phyloP scores from a whole-genome alignment of 2,113 vertebrate species.

The Hippocampus comes region DNA sequence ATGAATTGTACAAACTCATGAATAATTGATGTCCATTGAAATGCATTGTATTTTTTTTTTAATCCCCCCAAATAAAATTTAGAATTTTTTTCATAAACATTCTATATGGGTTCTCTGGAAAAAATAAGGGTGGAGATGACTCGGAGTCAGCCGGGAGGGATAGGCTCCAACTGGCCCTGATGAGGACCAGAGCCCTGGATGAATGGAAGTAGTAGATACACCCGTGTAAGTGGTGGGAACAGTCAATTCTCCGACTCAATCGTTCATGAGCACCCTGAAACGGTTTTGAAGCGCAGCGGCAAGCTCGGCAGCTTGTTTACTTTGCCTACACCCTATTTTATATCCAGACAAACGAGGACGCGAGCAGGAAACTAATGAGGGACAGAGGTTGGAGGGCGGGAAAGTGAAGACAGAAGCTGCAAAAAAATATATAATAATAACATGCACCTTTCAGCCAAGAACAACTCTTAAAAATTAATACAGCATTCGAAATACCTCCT shows the following conservation, averaged over 20 bases:
- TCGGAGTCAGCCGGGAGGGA: too few species aligned
- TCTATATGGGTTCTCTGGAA: too few species aligned
- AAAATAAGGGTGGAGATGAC: too few species aligned
- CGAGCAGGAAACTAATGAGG: constrained; percentile 60
- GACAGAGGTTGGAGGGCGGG: constrained; percentile 30
- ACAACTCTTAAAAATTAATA: constrained; percentile 72
- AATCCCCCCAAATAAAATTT: too few species aligned
- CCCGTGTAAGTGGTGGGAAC: constrained; percentile 14
- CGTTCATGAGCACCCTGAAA: constrained; percentile 13
- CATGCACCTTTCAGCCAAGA: constrained; percentile 54
- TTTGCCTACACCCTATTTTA: constrained; percentile 47
- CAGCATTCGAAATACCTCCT: constrained; percentile 68
- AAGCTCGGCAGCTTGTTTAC: constrained; percentile 43
- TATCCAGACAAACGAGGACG: constrained; percentile 59
- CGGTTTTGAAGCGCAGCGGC: constrained; percentile 34
- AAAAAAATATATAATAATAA: constrained; percentile 25
- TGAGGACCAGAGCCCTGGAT: not conserved
- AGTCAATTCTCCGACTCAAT: constrained; percentile 24
- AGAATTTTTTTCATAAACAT: too few species aligned
- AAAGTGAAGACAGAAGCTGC: constrained; percentile 34
- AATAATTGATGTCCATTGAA: too few species aligned
- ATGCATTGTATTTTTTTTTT: too few species aligned
- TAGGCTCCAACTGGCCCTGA: too few species aligned
- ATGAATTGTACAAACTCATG: too few species aligned
- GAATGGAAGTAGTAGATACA: not conserved